Evolutionary conservation across 2,797 vertebrate species (phyloP).

Genomic region (Anguilla anguilla): DNA sequence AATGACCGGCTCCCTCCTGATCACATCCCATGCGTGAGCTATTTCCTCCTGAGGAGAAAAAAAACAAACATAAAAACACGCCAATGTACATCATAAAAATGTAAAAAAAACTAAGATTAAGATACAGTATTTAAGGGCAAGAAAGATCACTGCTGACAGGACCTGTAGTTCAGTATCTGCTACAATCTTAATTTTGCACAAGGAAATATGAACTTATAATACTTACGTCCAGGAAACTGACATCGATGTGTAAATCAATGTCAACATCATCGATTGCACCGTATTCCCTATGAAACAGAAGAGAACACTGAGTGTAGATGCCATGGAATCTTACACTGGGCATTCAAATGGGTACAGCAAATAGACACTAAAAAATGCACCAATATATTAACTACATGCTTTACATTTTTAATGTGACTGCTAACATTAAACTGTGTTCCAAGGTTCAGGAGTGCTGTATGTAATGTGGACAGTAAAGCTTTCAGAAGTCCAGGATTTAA

Average conservation of each 20-base stretch:
- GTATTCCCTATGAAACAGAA: conserved; percentile 81
- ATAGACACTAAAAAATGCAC: background rate
- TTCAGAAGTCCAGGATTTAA: background rate
- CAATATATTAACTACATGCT: background rate
- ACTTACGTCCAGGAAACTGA: conserved; percentile 93
- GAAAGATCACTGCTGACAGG: background rate
- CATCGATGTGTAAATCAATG: conserved; percentile 89
- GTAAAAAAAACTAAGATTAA: background rate
- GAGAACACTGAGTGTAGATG: background rate
- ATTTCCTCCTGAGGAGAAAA: conserved; percentile 81
- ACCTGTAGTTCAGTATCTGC: background rate
- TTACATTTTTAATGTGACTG: background rate
- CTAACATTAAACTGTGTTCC: background rate
- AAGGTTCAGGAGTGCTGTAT: background rate
- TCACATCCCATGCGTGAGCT: conserved; percentile 88
- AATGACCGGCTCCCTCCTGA: conserved; percentile 85
- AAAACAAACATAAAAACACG: background rate
- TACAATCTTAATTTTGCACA: background rate
- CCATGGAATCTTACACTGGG: background rate
- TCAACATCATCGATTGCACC: conserved; percentile 92
- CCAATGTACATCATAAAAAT: background rate
- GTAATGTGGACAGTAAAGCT: background rate
- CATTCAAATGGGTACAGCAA: background rate
- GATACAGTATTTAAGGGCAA: background rate
- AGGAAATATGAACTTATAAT: conserved; percentile 21